Base-by-base conservation (phyloP, 1,140 invertebrate genomes). In the Orius insidiosus region DNA sequence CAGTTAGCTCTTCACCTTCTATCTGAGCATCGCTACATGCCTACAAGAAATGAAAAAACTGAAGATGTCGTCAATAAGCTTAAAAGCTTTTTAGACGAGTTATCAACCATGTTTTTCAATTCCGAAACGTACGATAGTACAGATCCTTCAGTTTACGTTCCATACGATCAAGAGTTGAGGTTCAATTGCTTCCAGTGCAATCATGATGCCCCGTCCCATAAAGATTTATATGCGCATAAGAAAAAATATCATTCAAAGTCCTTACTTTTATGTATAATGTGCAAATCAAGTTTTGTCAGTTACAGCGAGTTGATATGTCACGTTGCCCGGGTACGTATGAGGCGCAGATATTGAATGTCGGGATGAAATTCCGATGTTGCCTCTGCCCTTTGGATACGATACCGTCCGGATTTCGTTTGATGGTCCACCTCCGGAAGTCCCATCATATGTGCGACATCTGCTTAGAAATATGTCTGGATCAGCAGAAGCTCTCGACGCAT, bases 101-200 rank as follows among this genome's bases (percentile, higher is more conserved):
- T 85, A 2, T 67, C 71, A 40, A 57, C 63, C 1, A 59, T 71
- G 16, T 84, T 68, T 53, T 75, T 86, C 47, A 85, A 83, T 60
- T 61, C 80, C 10, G 73, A 79, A 52, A 71, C 71, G 35, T 80
- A 72, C 55, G 75, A 76, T 54, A 76, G 68, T 54, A 56, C 62
- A 45, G 65, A 69, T 41, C 63, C 63, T 9, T 69, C 66, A 5
- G 74, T 72, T 58, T 59, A 64, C 32, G 52, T 62, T 1, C 58
- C 63, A 4, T 54, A 51, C 8, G 68, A 71, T 34, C 40, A 51
- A 33, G 49, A 51, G 18, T 70, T 75, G 39, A 67, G 71, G 3
- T 85, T 81, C 58, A 81, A 85, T 60, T 87, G 82, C 65, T 85
- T 85, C 65, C 78, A 82, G 53, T 87, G 83, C 62, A 71, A 78